Evolutionary conservation across 1,140 invertebrate genomes (phyloP).

Genomic region (Ips typographus): DNA sequence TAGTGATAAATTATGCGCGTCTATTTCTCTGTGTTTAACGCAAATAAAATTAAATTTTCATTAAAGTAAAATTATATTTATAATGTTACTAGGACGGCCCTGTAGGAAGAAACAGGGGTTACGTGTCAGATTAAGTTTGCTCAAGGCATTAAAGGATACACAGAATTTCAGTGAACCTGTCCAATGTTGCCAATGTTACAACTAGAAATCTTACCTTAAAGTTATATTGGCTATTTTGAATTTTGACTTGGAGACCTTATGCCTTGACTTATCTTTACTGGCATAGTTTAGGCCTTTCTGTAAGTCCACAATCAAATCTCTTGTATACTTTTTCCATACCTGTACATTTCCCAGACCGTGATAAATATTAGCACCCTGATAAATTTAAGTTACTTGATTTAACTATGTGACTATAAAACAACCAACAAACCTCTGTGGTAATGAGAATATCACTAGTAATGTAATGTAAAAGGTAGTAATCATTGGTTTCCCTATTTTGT

Average conservation of each 20-base stretch:
- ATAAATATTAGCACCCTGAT: constrained; percentile 74
- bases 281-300: constrained; percentile 78
- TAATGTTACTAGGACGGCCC: not conserved
- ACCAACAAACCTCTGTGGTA: constrained; percentile 63
- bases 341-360: constrained; percentile 77
- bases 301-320: constrained; percentile 89
- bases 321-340: constrained; percentile 79
- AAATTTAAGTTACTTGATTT: not conserved
- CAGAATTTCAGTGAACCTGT: too few relatives aligned
- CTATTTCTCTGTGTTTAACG: too few relatives aligned
- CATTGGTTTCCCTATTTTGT: constrained; percentile 75
- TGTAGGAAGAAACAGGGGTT: too few relatives aligned
- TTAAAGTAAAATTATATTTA: not conserved
- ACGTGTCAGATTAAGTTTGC: too few relatives aligned
- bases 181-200: not conserved
- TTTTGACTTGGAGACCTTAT: constrained; percentile 74
- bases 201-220: constrained; percentile 51
- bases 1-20: too few relatives aligned
- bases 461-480: constrained; percentile 81
- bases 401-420: not conserved
- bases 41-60: not conserved
- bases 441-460: constrained; percentile 74
- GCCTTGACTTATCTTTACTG: constrained; percentile 65
- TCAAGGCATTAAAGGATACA: too few relatives aligned
- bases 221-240: constrained; percentile 69